Percentiles rank a stretch among this genome's conserved stretches.
These are phyloP conservation scores for Brevimyrus niger DNA, from an alignment of 2,113 vertebrate genomes.

Conservation along the genomic window DNA sequence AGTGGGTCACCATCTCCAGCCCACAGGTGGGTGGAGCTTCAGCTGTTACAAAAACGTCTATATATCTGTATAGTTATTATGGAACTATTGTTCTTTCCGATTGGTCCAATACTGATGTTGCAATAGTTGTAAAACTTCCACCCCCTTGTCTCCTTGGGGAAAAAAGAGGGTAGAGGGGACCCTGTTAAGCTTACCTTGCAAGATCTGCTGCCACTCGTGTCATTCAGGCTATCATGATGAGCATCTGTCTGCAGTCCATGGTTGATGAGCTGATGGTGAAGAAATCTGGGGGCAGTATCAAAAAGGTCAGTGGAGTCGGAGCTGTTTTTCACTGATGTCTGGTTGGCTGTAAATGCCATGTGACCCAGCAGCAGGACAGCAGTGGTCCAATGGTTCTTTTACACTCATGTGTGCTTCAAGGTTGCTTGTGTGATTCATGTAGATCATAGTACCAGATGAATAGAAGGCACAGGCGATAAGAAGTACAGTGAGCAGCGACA, in stretches of 20 bases:
- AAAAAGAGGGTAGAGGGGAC: neutral
- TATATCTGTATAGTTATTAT: neutral
- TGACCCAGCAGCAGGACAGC: neutral
- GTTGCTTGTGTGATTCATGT: neutral
- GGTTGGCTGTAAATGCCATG: neutral
- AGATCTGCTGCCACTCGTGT: neutral
- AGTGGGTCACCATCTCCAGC: slow-evolving; percentile 98
- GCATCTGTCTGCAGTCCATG: slow-evolving; percentile 97
- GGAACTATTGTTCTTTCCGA: neutral
- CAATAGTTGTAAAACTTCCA: neutral
- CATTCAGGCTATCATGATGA: slow-evolving; percentile 96
- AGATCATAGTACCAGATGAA: neutral
- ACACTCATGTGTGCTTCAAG: neutral
- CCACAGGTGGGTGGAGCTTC: slow-evolving; percentile 70
- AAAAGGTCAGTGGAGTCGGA: slow-evolving; percentile 70
- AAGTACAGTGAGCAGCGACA: neutral
- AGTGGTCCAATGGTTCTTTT: neutral
- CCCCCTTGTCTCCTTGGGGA: neutral
- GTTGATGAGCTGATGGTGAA: slow-evolving; percentile 98
- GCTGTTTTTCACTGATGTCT: neutral
- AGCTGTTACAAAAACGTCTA: neutral
- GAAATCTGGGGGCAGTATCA: slow-evolving; percentile 93
- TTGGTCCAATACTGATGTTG: neutral
- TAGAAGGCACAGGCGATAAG: neutral
- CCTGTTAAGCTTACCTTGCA: neutral